phyloP scores from a whole-genome alignment of 2,797 vertebrate genomes.

The Poeciliopsis paucimaculata region DNA sequence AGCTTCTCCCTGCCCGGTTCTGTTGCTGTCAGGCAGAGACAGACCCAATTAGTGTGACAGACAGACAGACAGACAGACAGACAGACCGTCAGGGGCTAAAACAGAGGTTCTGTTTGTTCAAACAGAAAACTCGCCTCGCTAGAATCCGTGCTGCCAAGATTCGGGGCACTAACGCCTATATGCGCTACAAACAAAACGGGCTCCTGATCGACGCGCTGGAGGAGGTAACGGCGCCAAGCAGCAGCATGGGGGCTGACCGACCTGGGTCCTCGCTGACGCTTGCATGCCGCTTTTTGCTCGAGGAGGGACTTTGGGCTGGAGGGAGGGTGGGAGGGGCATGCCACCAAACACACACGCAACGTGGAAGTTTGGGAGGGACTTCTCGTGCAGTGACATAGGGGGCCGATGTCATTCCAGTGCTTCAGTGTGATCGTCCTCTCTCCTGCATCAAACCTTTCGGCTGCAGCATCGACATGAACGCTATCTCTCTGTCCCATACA shows the following conservation, averaged over 20 bases:
- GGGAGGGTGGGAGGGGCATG: conserved; percentile 52
- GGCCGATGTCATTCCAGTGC: conserved; percentile 75
- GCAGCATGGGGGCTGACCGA: conserved; percentile 66
- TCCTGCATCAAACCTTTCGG: conserved; percentile 71
- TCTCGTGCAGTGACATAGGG: conserved; percentile 65
- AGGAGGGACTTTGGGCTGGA: conserved; percentile 32
- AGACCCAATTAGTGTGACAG: conserved; percentile 70
- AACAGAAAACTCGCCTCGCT: conserved; percentile 96
- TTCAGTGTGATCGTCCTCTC: conserved; percentile 70
- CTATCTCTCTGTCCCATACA: conserved; percentile 66
- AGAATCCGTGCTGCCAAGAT: conserved; percentile 94
- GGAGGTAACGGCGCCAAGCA: conserved; percentile 81
- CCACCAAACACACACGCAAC: conserved; percentile 47
- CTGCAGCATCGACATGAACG: conserved; percentile 74
- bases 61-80: conserved; percentile 59
- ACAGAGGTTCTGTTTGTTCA: conserved; percentile 83
- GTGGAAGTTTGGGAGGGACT: conserved; percentile 32
- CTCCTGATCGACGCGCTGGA: conserved; percentile 90
- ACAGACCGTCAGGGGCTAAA: conserved; percentile 71
- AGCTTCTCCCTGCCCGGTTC: conserved; percentile 58
- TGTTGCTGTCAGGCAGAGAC: conserved; percentile 61
- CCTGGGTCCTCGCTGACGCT: conserved; percentile 67
- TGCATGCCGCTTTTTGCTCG: conserved; percentile 76
- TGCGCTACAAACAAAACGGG: conserved; percentile 98
- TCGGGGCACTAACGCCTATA: conserved; percentile 95